phyloP scores from a whole-genome alignment of 2,797 vertebrate species.

The Enteromius radiatus region DNA sequence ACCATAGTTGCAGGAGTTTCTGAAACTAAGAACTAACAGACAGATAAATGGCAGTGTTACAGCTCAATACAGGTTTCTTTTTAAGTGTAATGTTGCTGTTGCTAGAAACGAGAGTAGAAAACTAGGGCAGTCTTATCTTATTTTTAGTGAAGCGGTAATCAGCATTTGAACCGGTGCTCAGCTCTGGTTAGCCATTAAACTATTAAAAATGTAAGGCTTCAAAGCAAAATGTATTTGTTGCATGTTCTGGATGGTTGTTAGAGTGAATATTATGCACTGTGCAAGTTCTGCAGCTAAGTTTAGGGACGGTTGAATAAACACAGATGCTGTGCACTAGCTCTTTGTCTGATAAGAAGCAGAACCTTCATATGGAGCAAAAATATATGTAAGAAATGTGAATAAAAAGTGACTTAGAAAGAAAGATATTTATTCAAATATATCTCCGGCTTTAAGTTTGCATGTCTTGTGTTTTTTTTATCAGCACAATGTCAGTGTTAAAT shows the following conservation, averaged over 20 bases:
- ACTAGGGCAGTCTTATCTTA: slow-evolving; percentile 28
- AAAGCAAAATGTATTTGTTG: not conserved
- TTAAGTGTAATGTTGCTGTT: slow-evolving; percentile 9
- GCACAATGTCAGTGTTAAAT: not conserved
- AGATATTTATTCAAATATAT: not conserved
- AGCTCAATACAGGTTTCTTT: not conserved
- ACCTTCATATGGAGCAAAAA: not conserved
- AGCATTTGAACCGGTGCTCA: slow-evolving; percentile 15
- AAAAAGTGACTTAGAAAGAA: not conserved
- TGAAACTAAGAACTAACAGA: not conserved
- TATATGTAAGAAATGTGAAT: not conserved
- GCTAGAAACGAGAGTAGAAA: slow-evolving; percentile 18
- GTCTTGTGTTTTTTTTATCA: not conserved
- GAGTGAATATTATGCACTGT: not conserved
- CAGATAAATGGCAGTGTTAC: not conserved
- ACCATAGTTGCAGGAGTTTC: slow-evolving; percentile 1
- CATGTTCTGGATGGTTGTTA: not conserved
- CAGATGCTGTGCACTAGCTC: not conserved
- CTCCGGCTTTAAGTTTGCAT: not conserved
- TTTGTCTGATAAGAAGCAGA: not conserved
- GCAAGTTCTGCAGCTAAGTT: not conserved
- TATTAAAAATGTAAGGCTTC: not conserved
- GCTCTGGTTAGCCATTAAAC: not conserved
- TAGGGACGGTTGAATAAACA: not conserved
- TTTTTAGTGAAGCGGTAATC: slow-evolving; percentile 24